A percentile compares a stretch with the other conserved stretches of the same genome.
phyloP scores from a whole-genome alignment of 2,888 invertebrate species.

The Dasysyrphus tricinctus region DNA sequence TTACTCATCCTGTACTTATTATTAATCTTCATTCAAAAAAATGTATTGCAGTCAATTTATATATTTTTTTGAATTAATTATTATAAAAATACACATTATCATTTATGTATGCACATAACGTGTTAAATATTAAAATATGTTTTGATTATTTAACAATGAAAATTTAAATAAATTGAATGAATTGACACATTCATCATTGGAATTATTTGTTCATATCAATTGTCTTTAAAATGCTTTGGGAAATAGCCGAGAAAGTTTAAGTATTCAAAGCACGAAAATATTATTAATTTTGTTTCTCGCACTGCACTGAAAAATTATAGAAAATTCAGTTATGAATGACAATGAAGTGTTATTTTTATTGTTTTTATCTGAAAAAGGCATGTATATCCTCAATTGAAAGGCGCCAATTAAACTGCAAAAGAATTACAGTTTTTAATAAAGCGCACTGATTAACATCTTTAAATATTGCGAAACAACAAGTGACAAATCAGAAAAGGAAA shows the following conservation, averaged over 20 bases:
- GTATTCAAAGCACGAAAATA: slow-evolving; percentile 18
- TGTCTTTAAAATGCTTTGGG: not conserved
- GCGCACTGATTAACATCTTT: not conserved
- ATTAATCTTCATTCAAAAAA: too few species aligned
- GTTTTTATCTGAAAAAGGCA: not conserved
- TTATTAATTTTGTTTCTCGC: slow-evolving; percentile 16
- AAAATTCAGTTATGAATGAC: slow-evolving; percentile 33
- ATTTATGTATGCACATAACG: not conserved
- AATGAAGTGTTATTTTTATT: slow-evolving; percentile 33
- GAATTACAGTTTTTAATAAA: not conserved
- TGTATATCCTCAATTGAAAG: slow-evolving; percentile 31
- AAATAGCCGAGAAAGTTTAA: not conserved
- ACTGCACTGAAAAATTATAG: slow-evolving; percentile 10
- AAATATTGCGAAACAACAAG: not conserved
- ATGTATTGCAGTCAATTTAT: too few species aligned
- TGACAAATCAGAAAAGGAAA: not conserved
- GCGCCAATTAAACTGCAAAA: slow-evolving; percentile 41
- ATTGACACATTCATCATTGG: not conserved
- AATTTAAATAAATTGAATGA: not conserved
- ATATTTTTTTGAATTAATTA: too few species aligned
- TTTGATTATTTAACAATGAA: not conserved
- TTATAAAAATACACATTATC: not conserved
- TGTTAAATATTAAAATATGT: not conserved
- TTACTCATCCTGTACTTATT: too few species aligned
- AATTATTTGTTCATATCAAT: not conserved